Evolutionary conservation across 1,140 invertebrate genomes (phyloP).

Genomic region (Amyelois transitella): DNA sequence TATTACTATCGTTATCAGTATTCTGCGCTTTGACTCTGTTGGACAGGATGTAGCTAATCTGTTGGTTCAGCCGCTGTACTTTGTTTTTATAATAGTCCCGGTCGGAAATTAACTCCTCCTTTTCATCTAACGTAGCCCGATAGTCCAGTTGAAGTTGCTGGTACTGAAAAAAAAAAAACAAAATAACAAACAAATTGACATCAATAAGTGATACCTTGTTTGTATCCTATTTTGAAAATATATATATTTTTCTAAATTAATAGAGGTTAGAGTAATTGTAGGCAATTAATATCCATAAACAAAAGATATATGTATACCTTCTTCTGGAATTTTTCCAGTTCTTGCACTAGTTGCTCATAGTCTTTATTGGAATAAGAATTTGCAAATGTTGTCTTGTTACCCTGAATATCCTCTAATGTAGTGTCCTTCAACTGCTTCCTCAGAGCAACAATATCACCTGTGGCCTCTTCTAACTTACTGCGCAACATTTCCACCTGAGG

Average conservation of each 20-base stretch:
- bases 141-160: conserved; percentile 83
- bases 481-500: conserved; percentile 49
- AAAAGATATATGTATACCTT: conserved; percentile 33
- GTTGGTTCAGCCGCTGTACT: conserved; percentile 87
- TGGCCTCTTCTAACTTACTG: conserved; percentile 56
- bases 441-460: conserved; percentile 52
- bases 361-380: conserved; percentile 35
- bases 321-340: conserved; percentile 57
- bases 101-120: conserved; percentile 88
- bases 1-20: conserved; percentile 21
- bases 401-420: conserved; percentile 20
- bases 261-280: too few species aligned
- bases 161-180: conserved; percentile 62
- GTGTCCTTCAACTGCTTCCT: conserved; percentile 43
- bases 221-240: too few species aligned
- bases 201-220: background rate
- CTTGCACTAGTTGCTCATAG: conserved; percentile 56
- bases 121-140: conserved; percentile 87
- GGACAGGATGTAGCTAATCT: conserved; percentile 82
- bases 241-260: too few species aligned
- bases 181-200: background rate
- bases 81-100: conserved; percentile 91
- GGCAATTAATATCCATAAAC: background rate
- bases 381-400: conserved; percentile 24
- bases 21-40: conserved; percentile 48